phyloP scores from a whole-genome alignment of 2,797 vertebrate genomes.

The Avahi laniger region DNA sequence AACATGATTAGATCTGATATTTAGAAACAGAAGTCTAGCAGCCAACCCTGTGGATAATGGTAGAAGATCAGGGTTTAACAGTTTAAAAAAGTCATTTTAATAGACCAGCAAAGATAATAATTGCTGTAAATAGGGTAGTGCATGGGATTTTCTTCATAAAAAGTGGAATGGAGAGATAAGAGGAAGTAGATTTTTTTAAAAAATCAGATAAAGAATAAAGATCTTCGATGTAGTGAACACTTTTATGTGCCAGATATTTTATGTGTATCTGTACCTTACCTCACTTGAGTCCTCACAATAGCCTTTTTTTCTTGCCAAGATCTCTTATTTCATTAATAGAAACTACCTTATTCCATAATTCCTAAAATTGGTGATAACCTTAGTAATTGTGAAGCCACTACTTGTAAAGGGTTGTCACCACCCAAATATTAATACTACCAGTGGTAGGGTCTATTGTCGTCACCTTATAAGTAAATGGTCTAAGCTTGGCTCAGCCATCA shows the following conservation, averaged over 20 bases:
- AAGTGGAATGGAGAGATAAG: background rate
- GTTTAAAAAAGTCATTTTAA: background rate
- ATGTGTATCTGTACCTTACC: background rate
- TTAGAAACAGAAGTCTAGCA: background rate
- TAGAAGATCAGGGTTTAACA: background rate
- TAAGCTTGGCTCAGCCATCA: background rate
- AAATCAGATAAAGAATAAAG: background rate
- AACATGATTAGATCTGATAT: background rate
- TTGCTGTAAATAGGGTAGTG: background rate
- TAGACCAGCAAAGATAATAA: background rate
- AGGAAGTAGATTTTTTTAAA: background rate
- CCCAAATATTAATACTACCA: background rate
- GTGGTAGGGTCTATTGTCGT: background rate
- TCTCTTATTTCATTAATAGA: background rate
- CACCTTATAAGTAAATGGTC: background rate
- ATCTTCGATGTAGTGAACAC: background rate
- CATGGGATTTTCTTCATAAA: background rate
- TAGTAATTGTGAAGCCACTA: background rate
- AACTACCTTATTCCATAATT: background rate
- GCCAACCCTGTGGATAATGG: background rate
- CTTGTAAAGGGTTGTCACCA: background rate
- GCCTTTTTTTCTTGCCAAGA: background rate
- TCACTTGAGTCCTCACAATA: background rate
- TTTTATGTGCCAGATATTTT: background rate
- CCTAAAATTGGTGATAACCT: background rate